phyloP scores from a whole-genome alignment of 2,113 vertebrate species.

The Trinectes maculatus region DNA sequence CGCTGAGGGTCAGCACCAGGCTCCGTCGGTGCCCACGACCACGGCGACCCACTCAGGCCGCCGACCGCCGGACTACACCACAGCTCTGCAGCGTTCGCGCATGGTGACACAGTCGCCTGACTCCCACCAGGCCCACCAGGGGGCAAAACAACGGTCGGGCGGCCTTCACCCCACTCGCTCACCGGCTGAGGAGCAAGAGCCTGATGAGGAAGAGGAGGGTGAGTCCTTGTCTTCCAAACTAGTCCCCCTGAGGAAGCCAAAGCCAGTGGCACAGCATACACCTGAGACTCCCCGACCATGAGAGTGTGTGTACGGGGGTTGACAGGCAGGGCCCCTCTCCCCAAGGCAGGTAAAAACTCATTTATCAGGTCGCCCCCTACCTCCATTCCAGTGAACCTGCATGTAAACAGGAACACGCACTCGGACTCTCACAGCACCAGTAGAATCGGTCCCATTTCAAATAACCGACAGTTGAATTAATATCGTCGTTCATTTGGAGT shows the following conservation, averaged over 20 bases:
- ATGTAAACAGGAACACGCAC: slow-evolving; percentile 62
- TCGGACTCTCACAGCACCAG: slow-evolving; percentile 32
- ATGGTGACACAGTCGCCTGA: slow-evolving; percentile 93
- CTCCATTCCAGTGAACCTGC: slow-evolving; percentile 64
- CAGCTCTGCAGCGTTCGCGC: slow-evolving; percentile 94
- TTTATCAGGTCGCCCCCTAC: slow-evolving; percentile 56
- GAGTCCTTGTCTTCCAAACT: slow-evolving; percentile 86
- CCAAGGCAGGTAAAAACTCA: slow-evolving; percentile 81
- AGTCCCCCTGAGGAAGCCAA: slow-evolving; percentile 82
- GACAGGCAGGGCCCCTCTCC: slow-evolving; percentile 73
- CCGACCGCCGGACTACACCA: slow-evolving; percentile 95
- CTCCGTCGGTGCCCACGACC: slow-evolving; percentile 42
- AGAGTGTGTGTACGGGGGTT: slow-evolving; percentile 69
- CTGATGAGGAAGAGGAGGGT: slow-evolving; percentile 90
- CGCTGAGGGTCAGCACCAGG: slow-evolving; percentile 81
- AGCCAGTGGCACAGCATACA: slow-evolving; percentile 71
- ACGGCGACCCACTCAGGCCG: slow-evolving; percentile 79
- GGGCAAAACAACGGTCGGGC: slow-evolving; percentile 62
- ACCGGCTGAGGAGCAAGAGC: slow-evolving; percentile 63
- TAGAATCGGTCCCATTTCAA: slow-evolving; percentile 43
- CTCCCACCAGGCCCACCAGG: slow-evolving; percentile 78
- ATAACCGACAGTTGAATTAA: background rate
- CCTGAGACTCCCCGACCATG: slow-evolving; percentile 78
- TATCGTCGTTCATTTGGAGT: slow-evolving; percentile 44
- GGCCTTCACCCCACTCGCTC: slow-evolving; percentile 69